Percentiles rank a stretch among this genome's conserved stretches.
These are phyloP conservation scores for Echinometra lucunter DNA, from an alignment of 53 echinoderm and acorn worm genomes.

Conservation along the genomic window DNA sequence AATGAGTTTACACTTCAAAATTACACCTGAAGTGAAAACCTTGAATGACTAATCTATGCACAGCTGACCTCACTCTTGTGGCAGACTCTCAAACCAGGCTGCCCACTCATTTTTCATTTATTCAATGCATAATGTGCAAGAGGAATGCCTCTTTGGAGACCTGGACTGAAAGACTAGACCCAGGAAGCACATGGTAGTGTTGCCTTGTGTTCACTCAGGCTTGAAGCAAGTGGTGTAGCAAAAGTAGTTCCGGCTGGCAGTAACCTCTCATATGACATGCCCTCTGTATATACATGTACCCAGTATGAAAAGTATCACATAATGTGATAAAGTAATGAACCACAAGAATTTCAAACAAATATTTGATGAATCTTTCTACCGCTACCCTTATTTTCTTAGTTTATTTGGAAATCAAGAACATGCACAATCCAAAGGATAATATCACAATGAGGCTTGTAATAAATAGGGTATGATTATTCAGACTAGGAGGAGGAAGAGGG, in stretches of 20 bases:
- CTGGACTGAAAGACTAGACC: constrained; percentile 55
- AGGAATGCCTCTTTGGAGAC: neutral
- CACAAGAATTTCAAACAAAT: too few relatives aligned
- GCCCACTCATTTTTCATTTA: neutral
- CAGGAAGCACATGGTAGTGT: constrained; percentile 62
- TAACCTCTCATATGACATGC: too few relatives aligned
- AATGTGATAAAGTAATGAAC: too few relatives aligned
- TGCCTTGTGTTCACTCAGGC: constrained; percentile 47
- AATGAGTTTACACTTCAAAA: neutral
- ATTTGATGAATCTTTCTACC: too few relatives aligned
- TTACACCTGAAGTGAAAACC: neutral
- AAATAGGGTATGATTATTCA: neutral
- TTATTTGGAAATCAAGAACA: too few relatives aligned
- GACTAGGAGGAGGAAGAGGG: neutral
- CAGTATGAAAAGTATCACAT: too few relatives aligned
- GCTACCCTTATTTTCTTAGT: too few relatives aligned
- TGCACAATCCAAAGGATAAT: neutral
- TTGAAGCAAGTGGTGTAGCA: constrained; percentile 34
- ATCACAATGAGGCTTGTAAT: neutral
- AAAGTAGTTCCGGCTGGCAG: constrained; percentile 58
- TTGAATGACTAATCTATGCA: constrained; percentile 32
- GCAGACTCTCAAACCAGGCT: neutral
- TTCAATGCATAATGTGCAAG: neutral
- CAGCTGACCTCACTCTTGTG: neutral
- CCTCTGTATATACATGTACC: too few relatives aligned